Evolutionary conservation across 2,113 vertebrate species (phyloP).

Genomic region (Rhagologus leucostigma): DNA sequence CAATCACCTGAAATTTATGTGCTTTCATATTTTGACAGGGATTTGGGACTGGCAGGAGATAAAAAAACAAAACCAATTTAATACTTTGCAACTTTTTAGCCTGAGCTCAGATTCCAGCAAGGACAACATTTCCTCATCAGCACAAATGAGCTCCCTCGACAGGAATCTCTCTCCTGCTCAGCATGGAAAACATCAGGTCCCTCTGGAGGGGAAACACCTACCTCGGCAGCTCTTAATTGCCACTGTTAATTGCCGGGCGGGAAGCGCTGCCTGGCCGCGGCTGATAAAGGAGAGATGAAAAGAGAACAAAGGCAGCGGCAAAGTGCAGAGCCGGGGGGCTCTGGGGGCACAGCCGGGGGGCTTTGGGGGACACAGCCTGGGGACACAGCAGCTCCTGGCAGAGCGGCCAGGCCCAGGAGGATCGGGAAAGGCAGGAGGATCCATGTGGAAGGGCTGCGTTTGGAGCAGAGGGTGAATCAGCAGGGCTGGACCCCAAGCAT

Average conservation of each 20-base stretch:
- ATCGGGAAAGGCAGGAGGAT: not conserved
- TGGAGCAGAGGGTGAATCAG: not conserved
- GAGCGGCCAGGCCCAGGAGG: not conserved
- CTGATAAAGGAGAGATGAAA: not conserved
- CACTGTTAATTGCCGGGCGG: not conserved
- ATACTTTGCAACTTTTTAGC: not conserved
- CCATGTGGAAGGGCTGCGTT: not conserved
- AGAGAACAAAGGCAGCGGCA: not conserved
- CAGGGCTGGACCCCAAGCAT: not conserved
- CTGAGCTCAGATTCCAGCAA: not conserved
- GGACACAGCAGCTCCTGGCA: not conserved
- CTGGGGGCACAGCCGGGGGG: not conserved
- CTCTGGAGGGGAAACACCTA: constrained; percentile 29
- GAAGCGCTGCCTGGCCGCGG: not conserved
- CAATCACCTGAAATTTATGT: not conserved
- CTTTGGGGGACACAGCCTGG: not conserved
- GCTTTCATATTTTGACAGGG: not conserved
- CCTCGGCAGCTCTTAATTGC: constrained; percentile 41
- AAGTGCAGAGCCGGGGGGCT: not conserved
- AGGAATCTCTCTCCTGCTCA: constrained; percentile 11
- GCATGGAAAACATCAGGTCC: not conserved
- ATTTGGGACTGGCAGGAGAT: not conserved
- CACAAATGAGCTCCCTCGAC: constrained; percentile 13
- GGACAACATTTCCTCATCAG: not conserved
- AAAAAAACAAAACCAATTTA: not conserved